These are phyloP conservation scores for Acrocyrtus sp. DNA, from an alignment of 2,888 invertebrate species.

Conservation along the genomic window DNA sequence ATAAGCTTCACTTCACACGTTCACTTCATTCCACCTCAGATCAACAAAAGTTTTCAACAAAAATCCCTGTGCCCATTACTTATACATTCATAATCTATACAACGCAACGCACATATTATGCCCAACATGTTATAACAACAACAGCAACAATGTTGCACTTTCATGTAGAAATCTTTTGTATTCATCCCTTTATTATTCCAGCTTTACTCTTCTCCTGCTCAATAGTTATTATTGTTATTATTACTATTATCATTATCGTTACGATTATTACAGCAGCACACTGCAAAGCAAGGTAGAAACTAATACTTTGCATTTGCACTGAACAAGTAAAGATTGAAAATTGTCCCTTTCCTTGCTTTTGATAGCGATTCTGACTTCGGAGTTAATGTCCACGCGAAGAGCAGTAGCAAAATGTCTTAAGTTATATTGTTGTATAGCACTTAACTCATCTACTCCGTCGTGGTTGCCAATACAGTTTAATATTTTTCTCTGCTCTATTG, in stretches of 20 bases:
- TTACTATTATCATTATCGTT: slow-evolving; percentile 5
- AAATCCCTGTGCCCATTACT: slow-evolving; percentile 9
- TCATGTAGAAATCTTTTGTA: background rate
- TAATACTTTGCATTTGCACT: background rate
- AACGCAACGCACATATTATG: no score
- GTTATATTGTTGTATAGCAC: no score
- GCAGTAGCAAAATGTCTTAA: no score
- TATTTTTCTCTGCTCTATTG: no score
- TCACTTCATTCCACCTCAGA: slow-evolving; percentile 2
- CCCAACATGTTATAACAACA: background rate
- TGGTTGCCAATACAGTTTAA: no score
- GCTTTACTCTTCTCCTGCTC: slow-evolving; percentile 2
- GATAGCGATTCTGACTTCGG: no score
- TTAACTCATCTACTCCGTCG: no score
- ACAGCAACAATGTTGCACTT: slow-evolving; percentile 36
- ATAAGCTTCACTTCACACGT: slow-evolving; percentile 16
- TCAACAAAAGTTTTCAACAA: background rate
- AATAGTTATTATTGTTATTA: background rate
- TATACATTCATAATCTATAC: slow-evolving; percentile 1
- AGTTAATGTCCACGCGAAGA: no score
- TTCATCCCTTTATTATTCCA: slow-evolving; percentile 11
- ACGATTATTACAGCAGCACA: no score
- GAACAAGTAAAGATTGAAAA: background rate
- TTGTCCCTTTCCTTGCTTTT: background rate
- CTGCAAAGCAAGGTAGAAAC: background rate